Conservation (phyloP, 2,797 vertebrate species). For the Monodelphis domestica region DNA sequence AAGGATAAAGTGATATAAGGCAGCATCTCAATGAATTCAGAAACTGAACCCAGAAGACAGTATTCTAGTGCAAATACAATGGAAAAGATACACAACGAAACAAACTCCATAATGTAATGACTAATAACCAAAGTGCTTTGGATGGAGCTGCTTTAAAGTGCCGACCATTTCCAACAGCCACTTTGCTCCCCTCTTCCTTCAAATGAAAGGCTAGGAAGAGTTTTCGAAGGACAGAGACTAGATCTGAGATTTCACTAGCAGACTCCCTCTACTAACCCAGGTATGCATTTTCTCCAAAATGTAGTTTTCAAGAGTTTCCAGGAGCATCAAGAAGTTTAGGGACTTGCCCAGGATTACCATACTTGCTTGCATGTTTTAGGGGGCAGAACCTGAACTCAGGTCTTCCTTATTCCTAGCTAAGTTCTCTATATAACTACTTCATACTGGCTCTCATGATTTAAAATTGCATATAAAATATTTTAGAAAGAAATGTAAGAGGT, state of each 20-base stretch:
- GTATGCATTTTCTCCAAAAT: neutral
- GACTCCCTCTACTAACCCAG: neutral
- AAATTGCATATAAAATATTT: neutral
- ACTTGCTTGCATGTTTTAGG: neutral
- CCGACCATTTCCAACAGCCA: neutral
- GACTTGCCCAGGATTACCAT: neutral
- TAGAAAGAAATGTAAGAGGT: neutral
- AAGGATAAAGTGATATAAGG: neutral
- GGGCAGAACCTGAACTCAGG: neutral
- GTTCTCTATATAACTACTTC: neutral
- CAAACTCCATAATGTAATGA: neutral
- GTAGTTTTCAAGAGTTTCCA: neutral
- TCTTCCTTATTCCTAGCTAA: neutral
- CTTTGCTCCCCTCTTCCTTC: too few species aligned
- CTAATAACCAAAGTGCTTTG: neutral
- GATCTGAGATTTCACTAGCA: neutral
- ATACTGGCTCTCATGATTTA: neutral
- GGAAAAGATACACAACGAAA: neutral
- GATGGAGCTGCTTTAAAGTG: neutral
- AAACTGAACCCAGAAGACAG: neutral
- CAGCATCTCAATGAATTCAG: neutral
- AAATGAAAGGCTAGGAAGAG: neutral
- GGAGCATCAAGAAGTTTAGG: neutral
- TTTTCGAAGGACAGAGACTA: neutral
- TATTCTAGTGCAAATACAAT: neutral